Evolutionary conservation across 2,888 invertebrate species (phyloP), one percentile per base, ranked within the genome.

Genomic region (Neria commutata): DNA sequence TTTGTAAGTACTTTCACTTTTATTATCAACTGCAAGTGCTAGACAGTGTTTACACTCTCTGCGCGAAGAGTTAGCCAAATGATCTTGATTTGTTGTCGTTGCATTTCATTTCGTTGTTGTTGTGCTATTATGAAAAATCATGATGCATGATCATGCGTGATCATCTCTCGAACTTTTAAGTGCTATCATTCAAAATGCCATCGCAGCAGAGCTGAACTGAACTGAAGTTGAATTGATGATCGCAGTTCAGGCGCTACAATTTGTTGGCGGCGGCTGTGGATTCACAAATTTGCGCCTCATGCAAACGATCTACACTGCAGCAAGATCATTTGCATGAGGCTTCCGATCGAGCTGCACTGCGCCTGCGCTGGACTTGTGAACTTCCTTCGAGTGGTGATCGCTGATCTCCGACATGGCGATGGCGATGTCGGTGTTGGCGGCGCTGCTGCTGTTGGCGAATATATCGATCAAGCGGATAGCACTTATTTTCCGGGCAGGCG

Each of bases 1-100:
- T n/a, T n/a, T n/a, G n/a, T n/a, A n/a, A n/a, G 42, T 19, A 42
- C 42, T 42, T 42, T 42, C 42, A 42, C 42, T 42, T 42, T 42
- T 19, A 42, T 42, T 42, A 42, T 42, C 42, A 19, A 21, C 42
- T n/a, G 42, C 42, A 42, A 42, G 19, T n/a, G n/a, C 5, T 21
- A 42, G 21, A 42, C 42, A 42, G 4, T 42, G 14, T 42, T 42
- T 42, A 42, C 42, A 42, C 42, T 19, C 42, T 19, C 4, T 42
- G 17, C 21, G 14, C 42, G 21, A 42, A 42, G 21, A 17, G 19
- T 42, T 42, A 42, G 21, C 42, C 2, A 19, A 17, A 42, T 42
- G 42, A 42, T 42, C 42, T 42, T 42, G 42, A 8, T 42, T 42
- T 42, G 29, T 11, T 29, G 29, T 11, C 29, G 29, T 11, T 11